Percentiles rank a stretch among this genome's conserved stretches.
These are phyloP conservation scores for Phasia obesa DNA, from an alignment of 2,888 invertebrate species.

Conservation along the genomic window DNA sequence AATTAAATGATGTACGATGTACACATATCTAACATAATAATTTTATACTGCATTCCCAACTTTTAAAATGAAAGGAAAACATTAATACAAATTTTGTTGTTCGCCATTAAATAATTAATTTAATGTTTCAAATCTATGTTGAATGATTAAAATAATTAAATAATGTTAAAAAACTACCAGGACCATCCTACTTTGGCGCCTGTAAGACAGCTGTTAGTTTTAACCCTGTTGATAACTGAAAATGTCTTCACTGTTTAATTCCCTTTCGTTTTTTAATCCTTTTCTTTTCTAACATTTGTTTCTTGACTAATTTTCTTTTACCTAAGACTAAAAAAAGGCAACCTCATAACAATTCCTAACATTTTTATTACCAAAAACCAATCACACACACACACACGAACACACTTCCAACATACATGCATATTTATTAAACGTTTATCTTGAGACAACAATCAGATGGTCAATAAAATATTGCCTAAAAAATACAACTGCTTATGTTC, in stretches of 20 bases:
- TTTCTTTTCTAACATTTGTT: constrained; percentile 39
- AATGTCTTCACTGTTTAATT: constrained; percentile 13
- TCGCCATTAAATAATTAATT: neutral
- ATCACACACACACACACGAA: neutral
- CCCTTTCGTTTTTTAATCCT: constrained; percentile 45
- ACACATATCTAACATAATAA: neutral
- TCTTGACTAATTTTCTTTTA: constrained; percentile 14
- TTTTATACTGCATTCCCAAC: neutral
- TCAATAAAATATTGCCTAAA: constrained; percentile 38
- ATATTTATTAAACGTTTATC: constrained; percentile 49
- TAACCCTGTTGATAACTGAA: constrained; percentile 23
- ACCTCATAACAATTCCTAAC: constrained; percentile 24
- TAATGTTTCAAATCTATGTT: neutral
- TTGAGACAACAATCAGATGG: constrained; percentile 66
- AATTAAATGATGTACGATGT: too few relatives aligned
- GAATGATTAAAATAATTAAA: neutral
- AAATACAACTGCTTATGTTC: constrained; percentile 60
- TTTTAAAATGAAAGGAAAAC: neutral
- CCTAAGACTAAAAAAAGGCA: constrained; percentile 16
- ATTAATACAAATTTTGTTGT: too few relatives aligned
- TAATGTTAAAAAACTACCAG: neutral
- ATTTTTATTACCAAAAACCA: constrained; percentile 30
- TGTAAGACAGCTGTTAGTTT: constrained; percentile 43
- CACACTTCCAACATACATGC: neutral
- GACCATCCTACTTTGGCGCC: constrained; percentile 44